phyloP scores from a whole-genome alignment of 2,888 invertebrate species.

The Plebejus anna region DNA sequence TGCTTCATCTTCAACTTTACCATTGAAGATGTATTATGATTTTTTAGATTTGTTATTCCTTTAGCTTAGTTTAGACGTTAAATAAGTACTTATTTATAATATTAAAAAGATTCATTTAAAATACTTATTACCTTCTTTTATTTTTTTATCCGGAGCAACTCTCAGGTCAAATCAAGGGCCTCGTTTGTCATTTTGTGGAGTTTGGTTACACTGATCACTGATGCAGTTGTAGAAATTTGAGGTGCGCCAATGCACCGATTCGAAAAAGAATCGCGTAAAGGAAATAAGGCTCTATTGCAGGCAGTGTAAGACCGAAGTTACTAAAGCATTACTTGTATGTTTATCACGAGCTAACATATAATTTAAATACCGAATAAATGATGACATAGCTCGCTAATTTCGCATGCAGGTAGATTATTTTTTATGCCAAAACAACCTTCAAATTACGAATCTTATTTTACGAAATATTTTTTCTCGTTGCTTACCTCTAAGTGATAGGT shows the following conservation, averaged over 20 bases:
- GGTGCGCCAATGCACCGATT: not conserved
- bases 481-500: not conserved
- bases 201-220: not conserved
- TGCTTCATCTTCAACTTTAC: not conserved
- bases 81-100: no score
- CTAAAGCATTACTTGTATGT: not conserved
- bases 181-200: not conserved
- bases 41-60: no score
- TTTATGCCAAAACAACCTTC: not conserved
- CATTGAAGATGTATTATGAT: not conserved
- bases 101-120: no score
- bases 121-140: no score
- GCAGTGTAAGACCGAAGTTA: not conserved
- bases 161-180: not conserved
- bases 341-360: constrained; percentile 6
- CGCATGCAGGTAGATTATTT: constrained; percentile 13
- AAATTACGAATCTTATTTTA: not conserved
- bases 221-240: not conserved
- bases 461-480: not conserved
- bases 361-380: constrained; percentile 16
- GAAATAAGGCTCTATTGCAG: not conserved
- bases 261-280: not conserved
- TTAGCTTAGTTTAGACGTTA: no score
- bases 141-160: not conserved
- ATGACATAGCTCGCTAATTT: constrained; percentile 15